Percentiles rank a stretch among this genome's conserved stretches.
These are phyloP conservation scores for Phoxinus phoxinus DNA, from an alignment of 2,113 vertebrate genomes.

Conservation along the genomic window DNA sequence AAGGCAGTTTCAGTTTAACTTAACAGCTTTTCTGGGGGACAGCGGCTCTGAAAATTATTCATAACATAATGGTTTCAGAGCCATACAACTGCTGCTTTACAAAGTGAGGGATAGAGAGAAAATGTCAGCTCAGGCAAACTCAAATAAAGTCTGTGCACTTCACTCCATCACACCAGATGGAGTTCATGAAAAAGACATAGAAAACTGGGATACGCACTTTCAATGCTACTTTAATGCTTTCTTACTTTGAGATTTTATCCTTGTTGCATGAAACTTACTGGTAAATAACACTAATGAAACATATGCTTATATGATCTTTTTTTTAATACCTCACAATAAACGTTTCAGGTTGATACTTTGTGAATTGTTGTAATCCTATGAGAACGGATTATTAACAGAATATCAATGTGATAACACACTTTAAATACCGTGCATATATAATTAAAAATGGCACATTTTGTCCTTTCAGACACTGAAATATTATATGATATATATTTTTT, in stretches of 20 bases:
- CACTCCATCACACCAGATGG: slow-evolving; percentile 23
- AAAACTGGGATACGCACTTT: slow-evolving; percentile 8
- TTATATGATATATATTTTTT: neutral
- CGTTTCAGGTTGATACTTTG: neutral
- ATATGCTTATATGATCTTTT: neutral
- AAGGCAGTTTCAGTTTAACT: slow-evolving; percentile 18
- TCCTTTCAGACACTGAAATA: neutral
- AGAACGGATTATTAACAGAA: neutral
- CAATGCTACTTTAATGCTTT: neutral
- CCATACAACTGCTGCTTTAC: slow-evolving; percentile 8
- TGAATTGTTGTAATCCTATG: neutral
- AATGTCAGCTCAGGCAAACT: slow-evolving; percentile 23
- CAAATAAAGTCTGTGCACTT: slow-evolving; percentile 18
- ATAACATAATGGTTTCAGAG: neutral
- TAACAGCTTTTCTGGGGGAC: slow-evolving; percentile 22
- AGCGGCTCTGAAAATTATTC: slow-evolving; percentile 1
- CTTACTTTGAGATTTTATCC: neutral
- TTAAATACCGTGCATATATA: neutral
- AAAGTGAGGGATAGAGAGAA: slow-evolving; percentile 1
- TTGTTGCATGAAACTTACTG: slow-evolving; percentile 26
- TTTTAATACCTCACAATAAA: neutral
- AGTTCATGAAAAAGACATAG: slow-evolving; percentile 12
- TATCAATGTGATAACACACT: neutral
- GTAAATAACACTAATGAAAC: neutral
- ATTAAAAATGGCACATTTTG: neutral